Percentiles rank a stretch among this genome's conserved stretches.
phyloP scores from a whole-genome alignment of 2,888 invertebrate genomes.

The Lepidocyrtinus sp. region DNA sequence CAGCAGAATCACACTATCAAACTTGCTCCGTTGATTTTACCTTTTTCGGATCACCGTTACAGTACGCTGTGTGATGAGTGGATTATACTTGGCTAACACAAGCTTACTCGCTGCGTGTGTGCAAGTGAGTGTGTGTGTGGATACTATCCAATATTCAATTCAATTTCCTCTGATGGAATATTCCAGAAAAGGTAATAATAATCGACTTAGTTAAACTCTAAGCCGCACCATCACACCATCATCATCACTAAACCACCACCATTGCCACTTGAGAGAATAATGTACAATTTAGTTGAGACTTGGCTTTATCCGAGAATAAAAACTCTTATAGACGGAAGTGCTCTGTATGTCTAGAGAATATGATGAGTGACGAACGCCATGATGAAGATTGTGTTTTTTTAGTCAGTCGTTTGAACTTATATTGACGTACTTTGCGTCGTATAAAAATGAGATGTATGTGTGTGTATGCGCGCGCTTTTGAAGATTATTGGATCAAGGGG shows the following conservation, averaged over 20 bases:
- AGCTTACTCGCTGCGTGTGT: conserved; percentile 1
- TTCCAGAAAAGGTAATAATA: conserved; percentile 28
- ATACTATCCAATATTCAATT: conserved; percentile 27
- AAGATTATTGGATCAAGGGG: conserved; percentile 59
- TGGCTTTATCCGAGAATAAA: conserved; percentile 38
- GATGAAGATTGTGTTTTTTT: conserved; percentile 4
- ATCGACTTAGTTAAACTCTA: conserved; percentile 53
- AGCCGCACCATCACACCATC: conserved; percentile 20
- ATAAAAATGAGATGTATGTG: conserved; percentile 1
- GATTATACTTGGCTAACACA: conserved; percentile 3
- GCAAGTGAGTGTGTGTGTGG: conserved; percentile 1
- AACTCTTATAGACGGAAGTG: conserved; percentile 13
- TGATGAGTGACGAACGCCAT: not conserved
- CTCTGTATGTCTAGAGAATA: not conserved
- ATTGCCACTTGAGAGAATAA: conserved; percentile 35
- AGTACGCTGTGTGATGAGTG: not conserved
- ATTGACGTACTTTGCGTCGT: not conserved
- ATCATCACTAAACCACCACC: conserved; percentile 16
- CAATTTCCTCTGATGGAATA: conserved; percentile 37
- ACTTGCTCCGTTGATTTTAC: conserved; percentile 36
- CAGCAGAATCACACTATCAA: conserved; percentile 9
- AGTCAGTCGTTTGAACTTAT: conserved; percentile 1
- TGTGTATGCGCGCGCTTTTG: conserved; percentile 40
- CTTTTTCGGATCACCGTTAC: conserved; percentile 11
- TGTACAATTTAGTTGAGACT: conserved; percentile 28